These are phyloP conservation scores for Myotis vivesi DNA, from an alignment of 2,797 vertebrate genomes.

Conservation along the genomic window DNA sequence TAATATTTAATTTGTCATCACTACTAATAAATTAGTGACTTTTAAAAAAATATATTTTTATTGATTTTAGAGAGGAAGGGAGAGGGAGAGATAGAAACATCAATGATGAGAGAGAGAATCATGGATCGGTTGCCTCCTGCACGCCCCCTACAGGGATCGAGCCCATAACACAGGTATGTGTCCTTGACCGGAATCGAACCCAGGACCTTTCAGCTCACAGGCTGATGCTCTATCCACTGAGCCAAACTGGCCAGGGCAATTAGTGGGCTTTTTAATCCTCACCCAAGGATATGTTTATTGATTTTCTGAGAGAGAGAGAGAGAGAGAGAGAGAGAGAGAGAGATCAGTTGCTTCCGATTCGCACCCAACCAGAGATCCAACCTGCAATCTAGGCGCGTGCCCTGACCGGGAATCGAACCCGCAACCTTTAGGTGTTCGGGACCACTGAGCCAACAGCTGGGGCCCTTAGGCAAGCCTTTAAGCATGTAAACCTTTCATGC, in stretches of 20 bases:
- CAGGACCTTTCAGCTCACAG: no score
- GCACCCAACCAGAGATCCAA: neutral
- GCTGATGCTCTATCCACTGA: no score
- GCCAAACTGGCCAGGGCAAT: no score
- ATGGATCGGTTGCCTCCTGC: neutral
- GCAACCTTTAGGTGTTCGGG: neutral
- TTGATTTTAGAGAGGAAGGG: neutral
- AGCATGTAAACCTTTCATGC: neutral
- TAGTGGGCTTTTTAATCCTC: neutral
- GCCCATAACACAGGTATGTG: no score
- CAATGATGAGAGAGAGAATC: neutral
- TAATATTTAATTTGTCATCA: neutral
- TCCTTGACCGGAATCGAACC: no score
- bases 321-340: no score
- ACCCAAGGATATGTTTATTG: neutral
- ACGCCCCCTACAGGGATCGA: neutral
- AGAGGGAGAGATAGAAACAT: neutral
- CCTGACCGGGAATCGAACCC: neutral
- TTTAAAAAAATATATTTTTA: no score
- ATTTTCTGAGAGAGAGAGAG: neutral
- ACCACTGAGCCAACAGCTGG: neutral
- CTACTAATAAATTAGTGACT: neutral
- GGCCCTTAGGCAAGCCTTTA: neutral
- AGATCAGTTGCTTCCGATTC: neutral
- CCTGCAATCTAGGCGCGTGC: rapidly evolving